Base-by-base conservation (phyloP, 2,113 vertebrate species). In the Centropus bengalensis region DNA sequence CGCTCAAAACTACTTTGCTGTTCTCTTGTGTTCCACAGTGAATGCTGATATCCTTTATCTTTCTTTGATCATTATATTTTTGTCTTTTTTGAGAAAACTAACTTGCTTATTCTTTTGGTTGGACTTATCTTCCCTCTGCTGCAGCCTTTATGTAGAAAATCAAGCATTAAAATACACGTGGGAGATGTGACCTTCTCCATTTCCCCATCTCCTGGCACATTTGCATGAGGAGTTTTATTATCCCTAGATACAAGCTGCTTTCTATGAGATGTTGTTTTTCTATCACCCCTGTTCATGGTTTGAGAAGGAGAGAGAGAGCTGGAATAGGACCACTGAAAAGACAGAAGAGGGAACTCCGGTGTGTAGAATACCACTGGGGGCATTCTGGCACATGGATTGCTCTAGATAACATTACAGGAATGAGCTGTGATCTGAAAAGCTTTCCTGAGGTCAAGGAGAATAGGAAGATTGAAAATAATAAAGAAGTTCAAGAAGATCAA, bases 381-480 rank as follows among this genome's bases (percentile, higher is more conserved):
- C 21, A 2, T 60, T 18, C 28, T 23, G 33, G 22, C 44, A 45
- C 44, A 15, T 45, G 44, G 44, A 18, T 45, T 45, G 47, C 47
- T 47, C 67, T 76, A 79, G 40, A 40, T 73, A 60, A 8, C 22
- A 12, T 33, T 59, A 33, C 30, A 71, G 49, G 36, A 82, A 52
- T 3, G 76, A 84, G 56, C 23, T 64, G 73, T 30, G 52, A 56
- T 51, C 49, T 84, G 70, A 32, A 92, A 75, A 87, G n/a, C 54
- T 76, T 87, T 82, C n/a, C 44, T 82, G 23, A 93, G 77, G 81
- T 93, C 69, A 89, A 36, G 86, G 62, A 94, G 66, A 88, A 76
- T 12, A 33, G 22, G 12, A 67, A 69, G 30, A 47, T 8, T 47
- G 42, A 85, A 77, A 56, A 47, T 56, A 42, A 63, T 33, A 12